These are phyloP conservation scores for Thaumetopoea pityocampa DNA, from an alignment of 1,140 invertebrate genomes.

Conservation along the genomic window DNA sequence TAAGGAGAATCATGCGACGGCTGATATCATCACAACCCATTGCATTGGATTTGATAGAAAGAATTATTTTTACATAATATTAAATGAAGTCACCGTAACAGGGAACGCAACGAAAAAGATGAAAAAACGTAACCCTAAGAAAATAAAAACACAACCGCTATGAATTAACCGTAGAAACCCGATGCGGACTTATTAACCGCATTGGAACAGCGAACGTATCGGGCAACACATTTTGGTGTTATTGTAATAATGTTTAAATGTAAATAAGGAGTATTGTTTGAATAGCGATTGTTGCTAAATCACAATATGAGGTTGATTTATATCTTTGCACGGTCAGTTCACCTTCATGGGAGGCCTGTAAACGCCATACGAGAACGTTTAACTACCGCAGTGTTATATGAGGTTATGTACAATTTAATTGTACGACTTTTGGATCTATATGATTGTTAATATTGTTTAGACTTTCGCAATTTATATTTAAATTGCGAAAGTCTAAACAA, in stretches of 20 bases:
- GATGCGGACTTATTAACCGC: constrained; percentile 20
- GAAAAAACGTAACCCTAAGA: neutral
- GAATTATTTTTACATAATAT: too few species aligned
- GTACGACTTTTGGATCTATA: constrained; percentile 11
- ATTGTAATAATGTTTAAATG: constrained; percentile 73
- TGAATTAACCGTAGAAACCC: constrained; percentile 6
- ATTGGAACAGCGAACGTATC: too few species aligned
- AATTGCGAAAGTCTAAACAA: too few species aligned
- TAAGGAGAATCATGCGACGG: too few species aligned
- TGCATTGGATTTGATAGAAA: too few species aligned
- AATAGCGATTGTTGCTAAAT: constrained; percentile 71
- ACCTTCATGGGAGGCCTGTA: constrained; percentile 64
- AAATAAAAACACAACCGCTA: constrained; percentile 4
- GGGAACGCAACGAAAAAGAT: too few species aligned
- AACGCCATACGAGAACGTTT: constrained; percentile 46
- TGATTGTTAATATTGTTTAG: constrained; percentile 4
- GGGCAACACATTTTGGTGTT: too few species aligned
- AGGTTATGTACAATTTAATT: constrained; percentile 15
- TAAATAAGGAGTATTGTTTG: constrained; percentile 70
- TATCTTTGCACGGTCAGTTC: constrained; percentile 65
- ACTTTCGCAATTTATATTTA: constrained; percentile 12
- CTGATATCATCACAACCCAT: too few species aligned
- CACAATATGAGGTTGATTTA: constrained; percentile 73
- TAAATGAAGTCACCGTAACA: too few species aligned
- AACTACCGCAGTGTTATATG: constrained; percentile 6